These are phyloP conservation scores for Muscicapa adusta DNA, from an alignment of 2,113 vertebrate genomes.

Conservation along the genomic window DNA sequence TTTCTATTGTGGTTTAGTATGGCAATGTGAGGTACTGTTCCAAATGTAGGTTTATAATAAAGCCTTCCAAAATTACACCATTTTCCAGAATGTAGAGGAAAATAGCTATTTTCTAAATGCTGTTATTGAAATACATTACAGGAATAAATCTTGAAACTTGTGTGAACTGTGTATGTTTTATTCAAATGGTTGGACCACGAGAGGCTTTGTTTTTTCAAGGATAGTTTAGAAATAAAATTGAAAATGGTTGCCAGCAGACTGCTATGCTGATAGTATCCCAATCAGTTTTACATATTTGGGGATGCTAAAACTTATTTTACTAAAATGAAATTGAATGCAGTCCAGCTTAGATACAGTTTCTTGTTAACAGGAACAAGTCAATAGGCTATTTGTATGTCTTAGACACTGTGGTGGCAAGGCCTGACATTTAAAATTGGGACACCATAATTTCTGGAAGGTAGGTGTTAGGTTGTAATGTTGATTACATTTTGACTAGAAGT, in stretches of 20 bases:
- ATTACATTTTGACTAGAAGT: background rate
- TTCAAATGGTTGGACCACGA: background rate
- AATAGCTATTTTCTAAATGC: background rate
- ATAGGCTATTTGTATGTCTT: background rate
- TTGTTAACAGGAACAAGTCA: background rate
- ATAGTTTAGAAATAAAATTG: background rate
- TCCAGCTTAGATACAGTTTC: background rate
- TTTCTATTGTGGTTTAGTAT: background rate
- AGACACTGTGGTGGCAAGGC: background rate
- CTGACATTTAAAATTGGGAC: background rate
- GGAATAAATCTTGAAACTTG: background rate
- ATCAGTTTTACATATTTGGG: background rate
- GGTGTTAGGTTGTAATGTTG: background rate
- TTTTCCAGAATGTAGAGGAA: background rate
- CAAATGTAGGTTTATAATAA: background rate
- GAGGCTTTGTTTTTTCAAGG: background rate
- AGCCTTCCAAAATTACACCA: rapidly evolving
- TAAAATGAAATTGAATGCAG: background rate
- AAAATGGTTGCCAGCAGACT: background rate
- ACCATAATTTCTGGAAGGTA: background rate
- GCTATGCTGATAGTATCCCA: background rate
- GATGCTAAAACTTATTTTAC: background rate
- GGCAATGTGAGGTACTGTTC: background rate
- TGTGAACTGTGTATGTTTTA: background rate
- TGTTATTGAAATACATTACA: background rate